Evolutionary conservation across 2,888 invertebrate genomes (phyloP), one percentile per base, ranked within the genome.

Genomic region (Venusia cambrica): DNA sequence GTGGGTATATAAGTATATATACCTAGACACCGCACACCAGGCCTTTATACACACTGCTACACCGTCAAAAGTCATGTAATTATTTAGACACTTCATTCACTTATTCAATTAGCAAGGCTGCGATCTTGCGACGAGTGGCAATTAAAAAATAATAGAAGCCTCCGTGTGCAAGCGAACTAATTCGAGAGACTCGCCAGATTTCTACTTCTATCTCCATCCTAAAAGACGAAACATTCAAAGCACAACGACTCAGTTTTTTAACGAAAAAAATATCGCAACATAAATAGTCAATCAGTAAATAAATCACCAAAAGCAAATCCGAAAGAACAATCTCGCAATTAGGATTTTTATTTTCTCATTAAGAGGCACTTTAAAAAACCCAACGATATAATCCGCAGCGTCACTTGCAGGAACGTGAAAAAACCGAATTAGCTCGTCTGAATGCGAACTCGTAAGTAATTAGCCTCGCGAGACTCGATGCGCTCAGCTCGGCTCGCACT

Each of bases 361-460:
- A 45, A 45, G 48, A 46, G 48, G 10, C 44, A 39, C 45, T 48
- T 39, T 37, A 42, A n/a, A 41, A 52, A 45, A 29, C 1, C 24
- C 35, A 35, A 46, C 44, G 39, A 48, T 35, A 43, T 37, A 36
- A 41, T 38, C 38, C 36, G 32, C 31, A 32, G 31, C 44, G 66
- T 70, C 78, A 70, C 70, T 74, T 69, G 69, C 68, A 68, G 74
- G 60, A 68, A 70, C 67, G 73, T 70, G 73, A 81, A 81, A n/a
- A 81, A 84, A 80, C 76, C 65, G 76, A 84, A 84, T 84, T 81
- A 83, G 73, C 76, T 64, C 59, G 71, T 73, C 73, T 80, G 84
- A 83, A 85, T 79, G 79, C 73, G 45, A 80, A 76, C 79, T 79
- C 77, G 83, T 80, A 83, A 83, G 84, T 87, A 87, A 87, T 87